phyloP scores from a whole-genome alignment of 2,113 vertebrate species.

The Symphodus melops region DNA sequence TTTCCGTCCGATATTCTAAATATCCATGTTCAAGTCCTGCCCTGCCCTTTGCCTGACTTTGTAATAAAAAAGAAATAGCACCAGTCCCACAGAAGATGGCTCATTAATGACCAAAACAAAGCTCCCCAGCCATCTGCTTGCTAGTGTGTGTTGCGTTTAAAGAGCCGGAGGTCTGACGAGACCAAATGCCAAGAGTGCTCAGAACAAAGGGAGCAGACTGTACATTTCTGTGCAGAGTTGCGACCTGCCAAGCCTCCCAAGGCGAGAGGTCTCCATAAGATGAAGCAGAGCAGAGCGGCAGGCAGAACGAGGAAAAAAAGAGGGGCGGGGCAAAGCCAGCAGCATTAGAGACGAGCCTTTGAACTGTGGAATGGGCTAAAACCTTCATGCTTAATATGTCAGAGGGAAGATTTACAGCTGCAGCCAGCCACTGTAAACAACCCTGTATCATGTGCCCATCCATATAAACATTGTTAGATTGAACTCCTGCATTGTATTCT shows the following conservation, averaged over 20 bases:
- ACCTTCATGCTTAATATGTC: constrained; percentile 64
- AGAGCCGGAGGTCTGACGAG: constrained; percentile 42
- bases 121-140: constrained; percentile 56
- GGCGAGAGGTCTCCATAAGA: constrained; percentile 48
- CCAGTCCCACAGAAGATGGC: constrained; percentile 31
- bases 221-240: constrained; percentile 28
- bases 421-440: constrained; percentile 51
- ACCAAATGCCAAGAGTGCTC: constrained; percentile 50
- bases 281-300: constrained; percentile 31
- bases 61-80: constrained; percentile 39
- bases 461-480: not conserved
- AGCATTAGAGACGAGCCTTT: constrained; percentile 67
- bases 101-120: constrained; percentile 59
- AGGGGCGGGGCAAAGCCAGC: constrained; percentile 18
- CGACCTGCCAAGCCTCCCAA: constrained; percentile 49
- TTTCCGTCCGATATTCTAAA: not conserved
- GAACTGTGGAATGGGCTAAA: constrained; percentile 71
- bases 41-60: not conserved
- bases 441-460: constrained; percentile 22
- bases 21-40: not conserved
- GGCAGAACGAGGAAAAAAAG: not conserved
- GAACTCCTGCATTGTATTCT: constrained; percentile 15
- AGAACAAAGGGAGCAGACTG: constrained; percentile 47
- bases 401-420: constrained; percentile 60
- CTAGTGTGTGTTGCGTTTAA: constrained; percentile 33